Evolutionary conservation across 2,888 invertebrate genomes (phyloP).

Genomic region (Argyra leucocephala): DNA sequence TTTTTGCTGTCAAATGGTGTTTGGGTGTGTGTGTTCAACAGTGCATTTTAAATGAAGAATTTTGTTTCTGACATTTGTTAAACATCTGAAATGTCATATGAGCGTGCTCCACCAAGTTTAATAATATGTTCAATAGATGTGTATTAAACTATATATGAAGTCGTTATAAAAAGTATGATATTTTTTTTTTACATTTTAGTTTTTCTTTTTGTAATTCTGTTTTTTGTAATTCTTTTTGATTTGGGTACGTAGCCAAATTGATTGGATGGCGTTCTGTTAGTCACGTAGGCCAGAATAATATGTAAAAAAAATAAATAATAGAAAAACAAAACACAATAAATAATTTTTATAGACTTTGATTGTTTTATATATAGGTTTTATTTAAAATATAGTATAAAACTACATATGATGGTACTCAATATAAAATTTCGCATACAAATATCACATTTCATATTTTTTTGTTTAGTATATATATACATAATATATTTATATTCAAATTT

Average conservation of each 20-base stretch:
- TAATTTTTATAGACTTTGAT: conserved; percentile 1
- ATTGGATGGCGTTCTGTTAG: conserved; percentile 17
- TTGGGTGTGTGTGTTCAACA: no score
- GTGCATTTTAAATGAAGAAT: no score
- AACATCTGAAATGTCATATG: no score
- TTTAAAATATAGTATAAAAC: no score
- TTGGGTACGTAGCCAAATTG: not conserved
- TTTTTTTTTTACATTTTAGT: not conserved
- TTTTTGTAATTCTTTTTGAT: not conserved
- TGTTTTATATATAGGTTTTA: not conserved
- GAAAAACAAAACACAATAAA: not conserved
- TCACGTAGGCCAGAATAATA: conserved; percentile 20
- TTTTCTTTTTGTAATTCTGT: not conserved
- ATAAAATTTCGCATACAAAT: not conserved
- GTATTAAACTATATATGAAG: no score
- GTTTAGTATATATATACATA: not conserved
- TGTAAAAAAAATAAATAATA: not conserved
- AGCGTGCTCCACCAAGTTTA: no score
- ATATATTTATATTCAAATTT: not conserved
- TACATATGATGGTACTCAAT: no score
- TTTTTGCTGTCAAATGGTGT: no score
- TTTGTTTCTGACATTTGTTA: no score
- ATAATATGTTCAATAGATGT: no score
- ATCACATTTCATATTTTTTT: not conserved
- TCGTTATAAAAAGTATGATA: not conserved